These are phyloP conservation scores for Tetramorium simillimum DNA, from an alignment of 1,140 invertebrate species.

Conservation along the genomic window DNA sequence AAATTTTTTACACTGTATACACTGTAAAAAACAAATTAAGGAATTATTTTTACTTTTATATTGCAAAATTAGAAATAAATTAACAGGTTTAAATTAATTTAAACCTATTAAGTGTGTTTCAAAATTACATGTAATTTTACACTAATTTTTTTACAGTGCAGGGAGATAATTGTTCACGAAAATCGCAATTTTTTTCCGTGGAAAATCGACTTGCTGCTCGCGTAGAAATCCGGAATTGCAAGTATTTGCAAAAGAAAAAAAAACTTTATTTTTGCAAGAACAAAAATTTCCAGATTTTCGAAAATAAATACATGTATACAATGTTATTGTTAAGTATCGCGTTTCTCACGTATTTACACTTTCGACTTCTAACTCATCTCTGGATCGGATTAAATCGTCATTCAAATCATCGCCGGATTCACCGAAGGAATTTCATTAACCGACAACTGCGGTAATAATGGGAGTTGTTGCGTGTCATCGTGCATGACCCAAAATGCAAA, in stretches of 20 bases:
- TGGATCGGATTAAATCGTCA: constrained; percentile 1
- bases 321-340: not conserved
- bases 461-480: not conserved
- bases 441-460: not conserved
- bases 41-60: no score
- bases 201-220: not conserved
- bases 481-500: constrained; percentile 28
- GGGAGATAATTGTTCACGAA: not conserved
- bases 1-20: no score
- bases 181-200: not conserved
- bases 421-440: constrained; percentile 9
- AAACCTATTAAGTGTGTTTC: no score
- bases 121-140: no score
- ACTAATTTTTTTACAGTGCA: no score
- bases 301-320: not conserved
- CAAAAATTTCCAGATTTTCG: not conserved
- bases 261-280: not conserved
- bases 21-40: no score
- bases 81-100: no score
- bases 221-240: not conserved
- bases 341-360: not conserved
- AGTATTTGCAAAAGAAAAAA: not conserved
- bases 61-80: no score
- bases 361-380: not conserved
- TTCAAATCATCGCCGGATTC: not conserved